Conservation (phyloP, 2,113 vertebrate species). For the Puffinus mauretanicus region DNA sequence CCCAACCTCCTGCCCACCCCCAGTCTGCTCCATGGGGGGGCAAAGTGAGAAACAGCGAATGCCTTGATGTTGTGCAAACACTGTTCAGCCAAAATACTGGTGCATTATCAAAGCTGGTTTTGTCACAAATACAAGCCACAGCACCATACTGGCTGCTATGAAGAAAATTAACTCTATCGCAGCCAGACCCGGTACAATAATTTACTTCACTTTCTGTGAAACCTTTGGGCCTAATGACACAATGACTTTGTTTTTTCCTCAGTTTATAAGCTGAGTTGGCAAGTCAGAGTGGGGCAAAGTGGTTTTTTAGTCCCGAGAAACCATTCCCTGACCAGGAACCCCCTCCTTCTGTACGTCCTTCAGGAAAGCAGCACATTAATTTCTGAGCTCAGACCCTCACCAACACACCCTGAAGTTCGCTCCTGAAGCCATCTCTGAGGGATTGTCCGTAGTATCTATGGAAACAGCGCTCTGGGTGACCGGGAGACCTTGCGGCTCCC, state of each 20-base stretch:
- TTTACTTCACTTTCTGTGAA: neutral
- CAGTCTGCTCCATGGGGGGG: neutral
- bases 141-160: neutral
- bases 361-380: neutral
- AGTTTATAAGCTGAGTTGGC: neutral
- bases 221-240: neutral
- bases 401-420: neutral
- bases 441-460: rapidly evolving
- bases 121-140: neutral
- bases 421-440: neutral
- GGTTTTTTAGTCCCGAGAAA: neutral
- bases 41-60: neutral
- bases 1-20: neutral
- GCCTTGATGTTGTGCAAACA: neutral
- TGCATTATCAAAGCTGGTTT: neutral
- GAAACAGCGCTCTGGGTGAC: neutral
- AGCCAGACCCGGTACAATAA: neutral
- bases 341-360: rapidly evolving
- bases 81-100: neutral
- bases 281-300: neutral
- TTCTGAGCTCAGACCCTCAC: neutral
- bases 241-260: neutral
- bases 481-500: neutral
- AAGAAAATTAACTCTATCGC: neutral
- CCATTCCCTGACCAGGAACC: neutral